phyloP scores from a whole-genome alignment of 2,113 vertebrate species.

The Chelonoidis abingdonii region DNA sequence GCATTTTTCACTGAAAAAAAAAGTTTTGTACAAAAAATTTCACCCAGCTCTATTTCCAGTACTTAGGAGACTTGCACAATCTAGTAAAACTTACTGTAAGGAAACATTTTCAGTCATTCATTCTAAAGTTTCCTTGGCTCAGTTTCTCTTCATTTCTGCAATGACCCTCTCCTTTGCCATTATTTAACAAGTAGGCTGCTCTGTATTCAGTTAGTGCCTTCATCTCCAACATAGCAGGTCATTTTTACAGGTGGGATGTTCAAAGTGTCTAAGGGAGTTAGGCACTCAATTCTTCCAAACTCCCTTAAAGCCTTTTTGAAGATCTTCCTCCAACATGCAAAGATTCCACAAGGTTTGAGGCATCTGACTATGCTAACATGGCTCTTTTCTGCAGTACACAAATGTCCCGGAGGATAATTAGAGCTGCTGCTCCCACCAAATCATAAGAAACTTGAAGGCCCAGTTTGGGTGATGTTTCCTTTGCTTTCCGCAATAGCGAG shows the following conservation, averaged over 20 bases:
- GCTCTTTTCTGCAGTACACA: background rate
- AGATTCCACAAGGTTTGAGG: background rate
- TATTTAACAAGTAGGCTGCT: background rate
- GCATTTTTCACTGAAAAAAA: background rate
- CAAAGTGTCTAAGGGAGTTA: background rate
- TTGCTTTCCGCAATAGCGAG: background rate
- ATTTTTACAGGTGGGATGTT: background rate
- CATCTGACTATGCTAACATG: background rate
- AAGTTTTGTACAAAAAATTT: background rate
- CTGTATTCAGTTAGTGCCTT: accelerated
- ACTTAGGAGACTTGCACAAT: background rate
- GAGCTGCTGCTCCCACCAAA: background rate
- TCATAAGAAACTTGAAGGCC: background rate
- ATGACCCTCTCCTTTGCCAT: background rate
- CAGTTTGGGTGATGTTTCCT: background rate
- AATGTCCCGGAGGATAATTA: background rate
- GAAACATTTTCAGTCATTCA: background rate
- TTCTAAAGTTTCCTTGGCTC: background rate
- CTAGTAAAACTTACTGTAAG: background rate
- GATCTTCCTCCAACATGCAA: background rate
- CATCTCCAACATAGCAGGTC: accelerated
- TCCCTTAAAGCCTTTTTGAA: background rate
- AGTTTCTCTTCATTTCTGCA: background rate
- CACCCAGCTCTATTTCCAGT: background rate
- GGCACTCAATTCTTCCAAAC: accelerated